Conservation (phyloP, 2,888 invertebrate species). For the Tridacna gigas region DNA sequence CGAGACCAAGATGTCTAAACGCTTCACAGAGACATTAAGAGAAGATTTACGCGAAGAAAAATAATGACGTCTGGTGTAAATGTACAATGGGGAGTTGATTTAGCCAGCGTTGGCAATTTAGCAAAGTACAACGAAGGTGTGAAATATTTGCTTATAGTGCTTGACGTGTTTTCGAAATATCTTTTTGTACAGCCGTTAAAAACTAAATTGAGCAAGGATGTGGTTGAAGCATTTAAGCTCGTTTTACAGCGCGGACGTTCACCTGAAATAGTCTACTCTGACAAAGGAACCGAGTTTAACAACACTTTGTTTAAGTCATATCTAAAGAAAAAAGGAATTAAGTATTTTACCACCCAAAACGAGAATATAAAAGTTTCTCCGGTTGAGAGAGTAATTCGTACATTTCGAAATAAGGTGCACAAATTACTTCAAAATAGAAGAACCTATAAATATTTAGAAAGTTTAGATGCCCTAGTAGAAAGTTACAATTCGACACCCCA, state of each 20-base stretch:
- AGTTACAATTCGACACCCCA: too few species aligned
- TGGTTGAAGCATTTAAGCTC: background rate
- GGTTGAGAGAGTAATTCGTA: too few species aligned
- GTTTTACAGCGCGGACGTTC: background rate
- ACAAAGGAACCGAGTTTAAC: slow-evolving; percentile 36
- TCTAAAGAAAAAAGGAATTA: slow-evolving; percentile 7
- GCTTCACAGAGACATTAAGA: slow-evolving; percentile 19
- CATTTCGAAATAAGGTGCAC: too few species aligned
- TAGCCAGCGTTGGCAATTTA: slow-evolving; percentile 10
- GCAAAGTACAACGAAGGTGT: slow-evolving; percentile 32
- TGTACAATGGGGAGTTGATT: slow-evolving; percentile 39
- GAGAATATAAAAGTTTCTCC: too few species aligned
- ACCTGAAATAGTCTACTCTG: slow-evolving; percentile 20
- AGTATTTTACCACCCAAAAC: too few species aligned
- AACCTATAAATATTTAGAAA: slow-evolving; percentile 36
- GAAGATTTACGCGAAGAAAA: slow-evolving; percentile 24
- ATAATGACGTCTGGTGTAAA: slow-evolving; percentile 34
- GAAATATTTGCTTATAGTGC: slow-evolving; percentile 29
- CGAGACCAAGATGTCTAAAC: slow-evolving; percentile 1
- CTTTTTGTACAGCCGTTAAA: slow-evolving; percentile 27
- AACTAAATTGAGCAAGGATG: slow-evolving; percentile 6
- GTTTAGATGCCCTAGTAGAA: background rate
- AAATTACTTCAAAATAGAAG: too few species aligned
- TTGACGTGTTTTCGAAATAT: too few species aligned
- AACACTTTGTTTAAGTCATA: slow-evolving; percentile 7